Conservation (phyloP, 2,113 vertebrate genomes). For the Phalacrocorax brasilianus region DNA sequence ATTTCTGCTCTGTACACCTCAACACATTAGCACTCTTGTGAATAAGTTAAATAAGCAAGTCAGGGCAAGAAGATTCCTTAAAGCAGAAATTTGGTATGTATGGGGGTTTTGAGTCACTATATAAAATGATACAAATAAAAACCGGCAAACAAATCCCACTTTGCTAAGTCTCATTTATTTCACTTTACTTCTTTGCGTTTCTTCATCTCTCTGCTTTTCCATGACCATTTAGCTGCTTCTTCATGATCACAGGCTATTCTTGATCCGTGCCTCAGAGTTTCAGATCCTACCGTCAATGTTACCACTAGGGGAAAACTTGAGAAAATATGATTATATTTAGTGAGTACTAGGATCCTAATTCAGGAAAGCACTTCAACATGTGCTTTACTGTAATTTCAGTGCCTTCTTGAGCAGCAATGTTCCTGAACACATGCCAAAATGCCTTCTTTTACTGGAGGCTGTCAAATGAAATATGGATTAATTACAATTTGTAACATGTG, state of each 20-base stretch:
- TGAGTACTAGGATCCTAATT: background rate
- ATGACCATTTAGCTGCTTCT: background rate
- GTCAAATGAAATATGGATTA: background rate
- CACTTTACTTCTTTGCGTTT: background rate
- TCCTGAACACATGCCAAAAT: background rate
- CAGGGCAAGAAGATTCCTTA: background rate
- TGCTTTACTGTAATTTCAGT: background rate
- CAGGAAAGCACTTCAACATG: background rate
- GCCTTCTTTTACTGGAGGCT: background rate
- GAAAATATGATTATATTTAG: background rate
- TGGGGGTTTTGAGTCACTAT: background rate
- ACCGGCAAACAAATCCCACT: background rate
- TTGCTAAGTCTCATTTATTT: background rate
- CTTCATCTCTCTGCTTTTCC: background rate
- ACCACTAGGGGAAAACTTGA: background rate
- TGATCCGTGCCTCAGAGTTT: background rate
- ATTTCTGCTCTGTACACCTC: background rate
- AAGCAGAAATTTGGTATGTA: background rate
- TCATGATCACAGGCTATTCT: background rate
- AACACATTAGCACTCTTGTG: background rate
- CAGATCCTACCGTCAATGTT: background rate
- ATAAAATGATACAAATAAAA: background rate
- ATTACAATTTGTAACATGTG: background rate
- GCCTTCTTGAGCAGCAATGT: background rate
- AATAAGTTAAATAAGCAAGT: background rate